Conservation (phyloP, 2,888 invertebrate species). For the Melanchra persicariae region DNA sequence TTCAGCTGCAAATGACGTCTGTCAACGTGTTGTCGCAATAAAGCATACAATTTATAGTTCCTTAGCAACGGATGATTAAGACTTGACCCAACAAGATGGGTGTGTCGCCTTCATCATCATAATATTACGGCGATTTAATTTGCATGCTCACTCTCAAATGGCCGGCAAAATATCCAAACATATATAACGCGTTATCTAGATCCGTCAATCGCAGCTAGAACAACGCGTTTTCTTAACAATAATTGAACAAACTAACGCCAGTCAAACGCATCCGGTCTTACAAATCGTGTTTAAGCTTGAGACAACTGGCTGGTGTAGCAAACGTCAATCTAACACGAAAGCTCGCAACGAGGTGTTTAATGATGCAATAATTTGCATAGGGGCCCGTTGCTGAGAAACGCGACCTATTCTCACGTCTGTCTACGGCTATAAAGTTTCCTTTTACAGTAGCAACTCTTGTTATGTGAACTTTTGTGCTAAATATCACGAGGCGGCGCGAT, state of each 20-base stretch:
- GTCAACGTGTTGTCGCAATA: constrained; percentile 48
- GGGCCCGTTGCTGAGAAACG: constrained; percentile 78
- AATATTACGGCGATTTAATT: constrained; percentile 58
- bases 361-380: constrained; percentile 90
- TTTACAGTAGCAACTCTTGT: constrained; percentile 81
- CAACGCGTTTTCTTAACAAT: constrained; percentile 74
- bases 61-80: constrained; percentile 59
- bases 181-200: constrained; percentile 54
- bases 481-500: constrained; percentile 66
- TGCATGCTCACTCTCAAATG: constrained; percentile 56
- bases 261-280: constrained; percentile 86
- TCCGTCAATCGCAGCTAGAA: constrained; percentile 62
- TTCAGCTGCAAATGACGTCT: constrained; percentile 55
- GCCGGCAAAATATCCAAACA: constrained; percentile 43
- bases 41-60: constrained; percentile 60
- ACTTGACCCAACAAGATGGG: constrained; percentile 55
- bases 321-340: constrained; percentile 86
- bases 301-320: constrained; percentile 71
- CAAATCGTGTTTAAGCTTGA: constrained; percentile 75
- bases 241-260: constrained; percentile 85
- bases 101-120: constrained; percentile 59
- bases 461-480: constrained; percentile 76
- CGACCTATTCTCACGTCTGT: constrained; percentile 88
- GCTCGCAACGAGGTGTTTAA: constrained; percentile 87
- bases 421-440: constrained; percentile 77